Conservation (phyloP, 2,797 vertebrate genomes). For the Rhynchonycteris naso region DNA sequence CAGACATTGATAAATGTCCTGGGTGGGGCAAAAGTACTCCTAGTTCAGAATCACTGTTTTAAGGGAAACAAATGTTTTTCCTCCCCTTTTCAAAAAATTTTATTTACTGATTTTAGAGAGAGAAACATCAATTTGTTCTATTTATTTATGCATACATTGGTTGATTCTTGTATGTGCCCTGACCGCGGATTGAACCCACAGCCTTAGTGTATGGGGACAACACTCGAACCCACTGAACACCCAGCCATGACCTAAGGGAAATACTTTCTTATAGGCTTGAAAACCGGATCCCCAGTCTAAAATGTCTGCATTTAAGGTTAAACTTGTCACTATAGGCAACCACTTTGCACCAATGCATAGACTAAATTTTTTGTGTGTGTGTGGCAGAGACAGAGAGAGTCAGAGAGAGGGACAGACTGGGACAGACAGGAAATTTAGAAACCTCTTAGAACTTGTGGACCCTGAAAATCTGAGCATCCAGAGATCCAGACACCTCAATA, state of each 20-base stretch:
- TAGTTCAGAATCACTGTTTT: background rate
- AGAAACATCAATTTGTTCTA: too few relatives aligned
- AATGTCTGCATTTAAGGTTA: conserved; percentile 35
- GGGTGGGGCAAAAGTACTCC: background rate
- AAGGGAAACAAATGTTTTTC: too few relatives aligned
- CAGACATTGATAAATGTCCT: background rate
- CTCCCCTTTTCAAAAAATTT: too few relatives aligned
- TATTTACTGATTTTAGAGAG: too few relatives aligned
- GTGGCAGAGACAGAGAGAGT: too few relatives aligned
- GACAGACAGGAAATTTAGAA: background rate
- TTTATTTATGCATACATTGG: too few relatives aligned
- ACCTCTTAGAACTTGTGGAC: background rate
- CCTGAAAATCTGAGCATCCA: background rate
- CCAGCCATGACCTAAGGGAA: background rate
- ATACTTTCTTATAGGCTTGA: conserved; percentile 37
- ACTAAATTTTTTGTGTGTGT: background rate
- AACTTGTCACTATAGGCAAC: background rate
- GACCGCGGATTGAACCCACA: too few relatives aligned
- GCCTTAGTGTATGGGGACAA: too few relatives aligned
- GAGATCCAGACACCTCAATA: background rate
- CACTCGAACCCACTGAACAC: too few relatives aligned
- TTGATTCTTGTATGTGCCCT: too few relatives aligned
- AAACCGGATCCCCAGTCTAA: conserved; percentile 26
- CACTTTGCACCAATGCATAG: background rate
- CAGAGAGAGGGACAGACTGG: too few relatives aligned